phyloP scores from a whole-genome alignment of 2,888 invertebrate species.

The Drosophila macrospina region DNA sequence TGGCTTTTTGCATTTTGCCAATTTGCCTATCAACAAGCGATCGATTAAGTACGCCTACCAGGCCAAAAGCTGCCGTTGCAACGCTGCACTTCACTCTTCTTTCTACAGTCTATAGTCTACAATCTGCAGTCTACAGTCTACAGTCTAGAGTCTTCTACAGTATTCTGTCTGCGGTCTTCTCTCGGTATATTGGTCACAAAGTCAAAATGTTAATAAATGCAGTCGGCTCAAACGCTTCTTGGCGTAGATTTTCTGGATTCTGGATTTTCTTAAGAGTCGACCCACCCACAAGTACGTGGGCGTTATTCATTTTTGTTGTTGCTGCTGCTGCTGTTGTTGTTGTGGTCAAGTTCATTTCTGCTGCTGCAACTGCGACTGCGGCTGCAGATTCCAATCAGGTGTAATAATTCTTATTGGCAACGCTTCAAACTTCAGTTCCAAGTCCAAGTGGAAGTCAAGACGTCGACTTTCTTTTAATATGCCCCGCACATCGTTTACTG shows the following conservation, averaged over 20 bases:
- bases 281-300: constrained; percentile 77
- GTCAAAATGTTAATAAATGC: constrained; percentile 83
- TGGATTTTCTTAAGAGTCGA: constrained; percentile 32
- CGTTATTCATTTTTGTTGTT: constrained; percentile 49
- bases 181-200: constrained; percentile 75
- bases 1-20: constrained; percentile 72
- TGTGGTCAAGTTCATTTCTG: constrained; percentile 83
- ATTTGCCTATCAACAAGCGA: constrained; percentile 84
- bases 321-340: constrained; percentile 14
- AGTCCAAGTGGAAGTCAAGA: constrained; percentile 43
- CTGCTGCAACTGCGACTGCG: constrained; percentile 32
- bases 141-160: constrained; percentile 10
- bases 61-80: constrained; percentile 40
- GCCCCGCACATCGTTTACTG: constrained; percentile 67
- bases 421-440: constrained; percentile 66
- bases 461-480: constrained; percentile 70
- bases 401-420: constrained; percentile 85
- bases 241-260: constrained; percentile 37
- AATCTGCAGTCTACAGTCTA: constrained; percentile 4
- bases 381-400: constrained; percentile 85
- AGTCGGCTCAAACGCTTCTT: constrained; percentile 44
- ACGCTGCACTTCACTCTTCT: constrained; percentile 4
- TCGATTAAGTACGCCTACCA: constrained; percentile 79
- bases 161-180: constrained; percentile 10
- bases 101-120: constrained; percentile 10